Evolutionary conservation across 2,113 vertebrate species (phyloP).

Genomic region (Monarcha castaneiventris): DNA sequence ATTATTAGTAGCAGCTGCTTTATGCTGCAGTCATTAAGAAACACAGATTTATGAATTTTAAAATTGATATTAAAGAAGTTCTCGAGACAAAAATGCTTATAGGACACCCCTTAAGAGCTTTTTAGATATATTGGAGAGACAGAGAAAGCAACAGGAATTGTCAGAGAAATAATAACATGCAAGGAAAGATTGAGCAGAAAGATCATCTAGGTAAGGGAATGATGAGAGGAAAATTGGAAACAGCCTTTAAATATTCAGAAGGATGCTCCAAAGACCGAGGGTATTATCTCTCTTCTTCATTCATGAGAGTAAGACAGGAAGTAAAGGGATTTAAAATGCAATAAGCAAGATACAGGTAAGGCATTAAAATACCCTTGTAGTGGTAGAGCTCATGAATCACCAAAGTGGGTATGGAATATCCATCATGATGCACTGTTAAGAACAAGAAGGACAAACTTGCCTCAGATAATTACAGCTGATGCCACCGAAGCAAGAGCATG

Average conservation of each 20-base stretch:
- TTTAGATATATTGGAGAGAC: neutral
- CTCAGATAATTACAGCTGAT: neutral
- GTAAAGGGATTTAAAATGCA: neutral
- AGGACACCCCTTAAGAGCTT: neutral
- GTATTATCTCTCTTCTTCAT: neutral
- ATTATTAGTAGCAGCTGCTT: neutral
- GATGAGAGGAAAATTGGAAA: neutral
- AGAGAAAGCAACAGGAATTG: neutral
- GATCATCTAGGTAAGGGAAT: neutral
- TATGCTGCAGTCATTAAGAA: neutral
- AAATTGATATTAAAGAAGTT: neutral
- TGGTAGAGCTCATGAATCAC: neutral
- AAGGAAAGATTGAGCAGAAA: neutral
- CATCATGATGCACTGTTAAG: neutral
- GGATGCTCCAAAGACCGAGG: neutral
- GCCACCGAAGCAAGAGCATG: accelerated
- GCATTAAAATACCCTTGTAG: neutral
- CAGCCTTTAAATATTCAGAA: neutral
- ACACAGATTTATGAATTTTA: neutral
- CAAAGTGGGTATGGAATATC: neutral
- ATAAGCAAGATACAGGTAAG: neutral
- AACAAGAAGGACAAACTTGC: neutral
- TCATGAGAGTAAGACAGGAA: neutral
- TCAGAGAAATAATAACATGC: neutral
- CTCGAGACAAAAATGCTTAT: neutral